phyloP scores from a whole-genome alignment of 2,113 vertebrate species.

The Azemiops feae region DNA sequence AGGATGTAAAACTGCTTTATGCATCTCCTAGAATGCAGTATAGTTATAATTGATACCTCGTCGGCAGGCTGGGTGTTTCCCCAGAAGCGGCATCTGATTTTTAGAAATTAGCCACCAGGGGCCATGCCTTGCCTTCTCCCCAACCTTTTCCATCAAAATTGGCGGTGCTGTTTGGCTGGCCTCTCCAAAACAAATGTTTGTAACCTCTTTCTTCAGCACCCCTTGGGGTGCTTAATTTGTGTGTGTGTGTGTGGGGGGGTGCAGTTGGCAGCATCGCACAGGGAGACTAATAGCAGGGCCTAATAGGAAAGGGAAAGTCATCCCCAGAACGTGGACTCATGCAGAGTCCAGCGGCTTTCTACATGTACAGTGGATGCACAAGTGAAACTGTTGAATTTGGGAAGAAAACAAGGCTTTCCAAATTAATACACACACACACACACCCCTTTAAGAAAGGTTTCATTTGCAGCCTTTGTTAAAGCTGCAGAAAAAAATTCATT shows the following conservation, averaged over 20 bases:
- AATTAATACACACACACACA: background rate
- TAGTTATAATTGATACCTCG: background rate
- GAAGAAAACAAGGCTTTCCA: background rate
- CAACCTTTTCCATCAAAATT: background rate
- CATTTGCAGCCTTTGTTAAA: background rate
- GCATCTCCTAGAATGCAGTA: background rate
- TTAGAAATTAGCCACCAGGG: background rate
- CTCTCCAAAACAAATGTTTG: background rate
- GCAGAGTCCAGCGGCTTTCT: background rate
- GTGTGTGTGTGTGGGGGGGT: too few species aligned
- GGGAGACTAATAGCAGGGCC: background rate
- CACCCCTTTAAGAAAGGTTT: background rate
- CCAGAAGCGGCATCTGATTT: background rate
- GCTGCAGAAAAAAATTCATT: background rate
- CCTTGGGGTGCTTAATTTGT: background rate
- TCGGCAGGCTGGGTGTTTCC: background rate
- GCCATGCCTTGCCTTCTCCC: background rate
- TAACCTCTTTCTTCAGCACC: background rate
- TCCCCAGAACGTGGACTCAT: background rate
- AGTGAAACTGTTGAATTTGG: background rate
- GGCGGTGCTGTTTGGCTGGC: background rate
- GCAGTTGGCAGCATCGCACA: background rate
- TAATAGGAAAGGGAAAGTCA: background rate
- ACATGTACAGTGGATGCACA: background rate
- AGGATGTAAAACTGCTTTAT: background rate